Percentiles rank a stretch among this genome's conserved stretches.
Evolutionary conservation across 2,888 invertebrate species (phyloP).

Genomic region (Hesperia comma): DNA sequence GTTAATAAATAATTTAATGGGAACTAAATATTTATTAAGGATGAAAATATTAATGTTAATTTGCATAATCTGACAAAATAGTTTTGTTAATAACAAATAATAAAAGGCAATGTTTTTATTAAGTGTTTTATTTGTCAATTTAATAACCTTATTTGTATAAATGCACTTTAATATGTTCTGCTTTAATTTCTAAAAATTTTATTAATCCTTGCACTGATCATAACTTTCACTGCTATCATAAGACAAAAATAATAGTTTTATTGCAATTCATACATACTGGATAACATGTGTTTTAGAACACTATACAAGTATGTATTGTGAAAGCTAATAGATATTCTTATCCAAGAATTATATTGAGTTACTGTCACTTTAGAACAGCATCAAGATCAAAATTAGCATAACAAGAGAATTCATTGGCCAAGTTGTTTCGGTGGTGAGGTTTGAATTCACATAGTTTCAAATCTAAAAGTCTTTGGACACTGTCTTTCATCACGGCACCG

Average conservation of each 20-base stretch:
- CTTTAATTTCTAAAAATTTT: too few relatives aligned
- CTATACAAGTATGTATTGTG: too few relatives aligned
- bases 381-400: conserved; percentile 94
- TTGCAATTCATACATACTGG: too few relatives aligned
- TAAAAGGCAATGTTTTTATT: conserved; percentile 69
- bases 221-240: too few relatives aligned
- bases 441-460: conserved; percentile 87
- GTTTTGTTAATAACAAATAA: conserved; percentile 71
- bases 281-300: too few relatives aligned
- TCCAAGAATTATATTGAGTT: not conserved
- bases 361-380: conserved; percentile 58
- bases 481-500: conserved; percentile 91
- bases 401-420: conserved; percentile 96
- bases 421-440: conserved; percentile 93
- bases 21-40: conserved; percentile 36
- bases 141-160: not conserved
- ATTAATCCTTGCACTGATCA: too few relatives aligned
- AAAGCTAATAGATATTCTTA: too few relatives aligned
- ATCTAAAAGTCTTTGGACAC: conserved; percentile 85
- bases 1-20: conserved; percentile 39
- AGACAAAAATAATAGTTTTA: too few relatives aligned
- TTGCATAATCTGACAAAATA: conserved; percentile 71
- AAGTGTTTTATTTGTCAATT: conserved; percentile 58
- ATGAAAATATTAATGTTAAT: conserved; percentile 57
- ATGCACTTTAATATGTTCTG: too few relatives aligned